Conservation (phyloP, 2,113 vertebrate genomes). For the Sander vitreus region DNA sequence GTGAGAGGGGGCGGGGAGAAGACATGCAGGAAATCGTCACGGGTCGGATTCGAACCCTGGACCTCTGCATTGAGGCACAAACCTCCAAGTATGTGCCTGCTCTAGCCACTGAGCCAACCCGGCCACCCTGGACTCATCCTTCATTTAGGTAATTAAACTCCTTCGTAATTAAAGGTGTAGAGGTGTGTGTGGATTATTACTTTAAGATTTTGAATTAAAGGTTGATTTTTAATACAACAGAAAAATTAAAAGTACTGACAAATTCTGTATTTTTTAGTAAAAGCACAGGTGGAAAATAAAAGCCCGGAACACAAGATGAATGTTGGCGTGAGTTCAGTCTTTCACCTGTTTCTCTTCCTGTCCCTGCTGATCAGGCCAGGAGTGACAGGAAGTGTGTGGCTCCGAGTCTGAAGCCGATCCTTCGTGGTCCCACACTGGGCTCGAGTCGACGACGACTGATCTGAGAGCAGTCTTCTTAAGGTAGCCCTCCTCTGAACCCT, state of each 20-base stretch:
- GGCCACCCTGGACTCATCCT: too few species aligned
- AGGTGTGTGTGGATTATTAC: neutral
- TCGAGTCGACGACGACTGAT: slow-evolving; percentile 20
- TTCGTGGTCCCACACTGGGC: neutral
- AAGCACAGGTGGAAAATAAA: neutral
- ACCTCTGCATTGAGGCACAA: too few species aligned
- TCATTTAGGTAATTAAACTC: too few species aligned
- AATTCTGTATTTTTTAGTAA: neutral
- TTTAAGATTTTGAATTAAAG: neutral
- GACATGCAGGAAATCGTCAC: too few species aligned
- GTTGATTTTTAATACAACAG: too few species aligned
- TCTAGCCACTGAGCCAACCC: too few species aligned
- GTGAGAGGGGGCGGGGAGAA: too few species aligned
- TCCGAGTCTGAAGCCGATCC: neutral
- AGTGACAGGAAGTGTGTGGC: neutral
- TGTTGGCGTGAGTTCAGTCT: neutral
- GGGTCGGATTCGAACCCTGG: too few species aligned
- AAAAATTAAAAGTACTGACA: neutral
- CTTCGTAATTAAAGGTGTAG: too few species aligned
- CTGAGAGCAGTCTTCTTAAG: slow-evolving; percentile 79
- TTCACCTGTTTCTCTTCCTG: slow-evolving; percentile 35
- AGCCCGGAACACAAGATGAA: neutral
- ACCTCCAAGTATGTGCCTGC: too few species aligned
- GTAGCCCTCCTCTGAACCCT: slow-evolving; percentile 83
- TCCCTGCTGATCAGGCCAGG: neutral